Conservation (phyloP, 2,113 vertebrate genomes). For the sheep (Ovis aries) region DNA sequence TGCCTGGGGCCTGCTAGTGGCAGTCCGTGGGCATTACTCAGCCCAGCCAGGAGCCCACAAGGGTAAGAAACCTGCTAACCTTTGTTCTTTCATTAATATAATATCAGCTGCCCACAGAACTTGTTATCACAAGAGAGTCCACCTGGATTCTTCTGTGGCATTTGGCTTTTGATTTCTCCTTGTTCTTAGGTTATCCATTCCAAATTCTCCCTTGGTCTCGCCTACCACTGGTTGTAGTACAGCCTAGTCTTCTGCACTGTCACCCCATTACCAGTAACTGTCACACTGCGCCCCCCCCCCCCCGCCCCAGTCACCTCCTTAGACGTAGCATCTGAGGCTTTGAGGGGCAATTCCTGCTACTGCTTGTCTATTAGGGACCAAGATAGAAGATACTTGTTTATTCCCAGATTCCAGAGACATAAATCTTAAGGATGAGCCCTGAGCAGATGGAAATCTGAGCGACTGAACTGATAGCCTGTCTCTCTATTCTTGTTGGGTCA, state of each 20-base stretch:
- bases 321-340: not conserved
- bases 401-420: not conserved
- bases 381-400: not conserved
- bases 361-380: not conserved
- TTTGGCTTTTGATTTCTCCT: not conserved
- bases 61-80: not conserved
- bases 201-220: not conserved
- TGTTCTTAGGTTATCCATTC: not conserved
- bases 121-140: not conserved
- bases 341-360: not conserved
- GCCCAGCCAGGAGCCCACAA: not conserved
- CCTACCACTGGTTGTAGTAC: not conserved
- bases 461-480: too few relatives aligned
- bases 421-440: not conserved
- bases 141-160: not conserved
- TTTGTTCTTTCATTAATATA: not conserved
- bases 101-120: not conserved
- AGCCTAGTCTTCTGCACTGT: not conserved
- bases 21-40: not conserved
- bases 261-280: too few relatives aligned
- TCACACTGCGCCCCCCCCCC: too few relatives aligned
- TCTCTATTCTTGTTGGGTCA: not conserved
- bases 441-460: not conserved
- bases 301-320: rapidly evolving
- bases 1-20: not conserved